phyloP scores from a whole-genome alignment of 2,113 vertebrate genomes.

The Anthoscopus minutus region DNA sequence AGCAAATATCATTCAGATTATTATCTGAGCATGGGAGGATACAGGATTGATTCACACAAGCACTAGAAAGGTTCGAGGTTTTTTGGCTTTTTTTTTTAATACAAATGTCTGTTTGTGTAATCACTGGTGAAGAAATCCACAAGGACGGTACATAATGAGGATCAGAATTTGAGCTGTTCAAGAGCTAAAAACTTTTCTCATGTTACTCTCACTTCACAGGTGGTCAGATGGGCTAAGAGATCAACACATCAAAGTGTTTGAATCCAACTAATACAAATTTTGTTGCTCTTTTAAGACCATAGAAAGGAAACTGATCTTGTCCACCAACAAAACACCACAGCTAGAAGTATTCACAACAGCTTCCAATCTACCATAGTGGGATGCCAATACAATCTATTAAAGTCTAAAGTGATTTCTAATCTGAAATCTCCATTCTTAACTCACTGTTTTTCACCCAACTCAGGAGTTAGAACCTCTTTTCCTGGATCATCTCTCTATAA shows the following conservation, averaged over 20 bases:
- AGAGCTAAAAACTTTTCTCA: not conserved
- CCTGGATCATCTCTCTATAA: not conserved
- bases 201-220: not conserved
- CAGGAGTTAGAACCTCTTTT: not conserved
- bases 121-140: not conserved
- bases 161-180: not conserved
- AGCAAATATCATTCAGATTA: slow-evolving; percentile 7
- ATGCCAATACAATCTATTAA: not conserved
- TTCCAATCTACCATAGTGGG: not conserved
- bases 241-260: not conserved
- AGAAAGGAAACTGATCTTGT: not conserved
- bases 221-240: not conserved
- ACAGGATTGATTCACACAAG: not conserved
- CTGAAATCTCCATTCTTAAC: not conserved
- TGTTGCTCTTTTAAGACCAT: not conserved
- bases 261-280: not conserved
- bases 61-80: not conserved
- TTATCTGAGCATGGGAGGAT: not conserved
- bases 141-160: not conserved
- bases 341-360: not conserved
- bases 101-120: not conserved
- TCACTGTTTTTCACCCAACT: not conserved
- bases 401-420: not conserved
- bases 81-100: not conserved
- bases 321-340: not conserved